Percentiles rank a stretch among this genome's conserved stretches.
These are phyloP conservation scores for Lagria hirta DNA, from an alignment of 2,888 invertebrate genomes.

Conservation along the genomic window DNA sequence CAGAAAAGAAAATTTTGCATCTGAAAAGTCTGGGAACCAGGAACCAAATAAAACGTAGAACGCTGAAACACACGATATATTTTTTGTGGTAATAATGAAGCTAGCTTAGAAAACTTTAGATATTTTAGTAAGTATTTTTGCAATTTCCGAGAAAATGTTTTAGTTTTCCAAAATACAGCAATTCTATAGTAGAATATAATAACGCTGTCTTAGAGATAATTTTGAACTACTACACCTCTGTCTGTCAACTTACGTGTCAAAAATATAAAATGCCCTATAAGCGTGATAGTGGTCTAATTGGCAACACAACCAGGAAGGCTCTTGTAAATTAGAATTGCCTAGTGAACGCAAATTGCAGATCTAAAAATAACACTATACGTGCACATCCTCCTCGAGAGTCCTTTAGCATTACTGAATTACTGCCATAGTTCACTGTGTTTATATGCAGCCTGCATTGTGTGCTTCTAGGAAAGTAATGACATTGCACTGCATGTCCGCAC, in stretches of 20 bases:
- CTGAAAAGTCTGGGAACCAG: too few relatives aligned
- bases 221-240: too few relatives aligned
- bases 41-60: too few relatives aligned
- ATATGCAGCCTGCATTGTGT: constrained; percentile 27
- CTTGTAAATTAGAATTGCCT: constrained; percentile 28
- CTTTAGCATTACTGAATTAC: constrained; percentile 32
- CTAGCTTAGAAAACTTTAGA: too few relatives aligned
- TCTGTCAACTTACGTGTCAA: constrained; percentile 38
- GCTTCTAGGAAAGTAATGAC: constrained; percentile 27
- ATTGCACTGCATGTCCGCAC: constrained; percentile 27
- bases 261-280: constrained; percentile 38
- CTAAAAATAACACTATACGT: constrained; percentile 31
- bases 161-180: too few relatives aligned
- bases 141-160: too few relatives aligned
- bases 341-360: constrained; percentile 27
- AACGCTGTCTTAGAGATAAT: too few relatives aligned
- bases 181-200: too few relatives aligned
- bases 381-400: constrained; percentile 30
- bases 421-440: constrained; percentile 32
- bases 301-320: constrained; percentile 45
- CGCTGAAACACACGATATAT: too few relatives aligned
- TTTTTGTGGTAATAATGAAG: too few relatives aligned
- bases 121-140: too few relatives aligned
- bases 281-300: constrained; percentile 48
- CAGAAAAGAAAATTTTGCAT: too few relatives aligned